Conservation (phyloP, 2,797 vertebrate species). For the Cirrhinus molitorella region DNA sequence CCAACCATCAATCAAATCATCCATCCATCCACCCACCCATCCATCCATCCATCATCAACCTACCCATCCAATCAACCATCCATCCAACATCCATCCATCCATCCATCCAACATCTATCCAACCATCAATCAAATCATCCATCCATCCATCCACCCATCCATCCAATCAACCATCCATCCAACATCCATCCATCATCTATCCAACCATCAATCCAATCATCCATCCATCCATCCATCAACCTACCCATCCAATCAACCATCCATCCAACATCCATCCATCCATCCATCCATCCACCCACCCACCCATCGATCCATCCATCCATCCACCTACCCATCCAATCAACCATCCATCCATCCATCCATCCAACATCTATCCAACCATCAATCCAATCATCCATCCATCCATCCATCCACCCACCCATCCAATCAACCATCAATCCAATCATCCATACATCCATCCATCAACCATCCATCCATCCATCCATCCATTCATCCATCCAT, state of each 20-base stretch:
- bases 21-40: neutral
- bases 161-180: neutral
- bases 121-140: neutral
- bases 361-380: neutral
- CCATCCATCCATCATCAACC: neutral
- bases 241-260: neutral
- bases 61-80: too few relatives aligned
- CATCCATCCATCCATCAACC: neutral
- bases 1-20: neutral
- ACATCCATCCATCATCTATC: neutral
- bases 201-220: too few relatives aligned
- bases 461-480: neutral
- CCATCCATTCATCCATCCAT: neutral
- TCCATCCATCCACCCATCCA: neutral
- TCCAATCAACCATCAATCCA: too few relatives aligned
- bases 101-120: neutral
- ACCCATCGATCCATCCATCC: neutral
- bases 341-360: neutral
- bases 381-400: too few relatives aligned
- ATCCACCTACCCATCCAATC: neutral
- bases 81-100: neutral
- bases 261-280: accelerated
- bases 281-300: neutral
- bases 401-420: neutral
- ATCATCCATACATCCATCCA: neutral